phyloP scores from a whole-genome alignment of 2,888 invertebrate genomes.

The Embidobia sp. region DNA sequence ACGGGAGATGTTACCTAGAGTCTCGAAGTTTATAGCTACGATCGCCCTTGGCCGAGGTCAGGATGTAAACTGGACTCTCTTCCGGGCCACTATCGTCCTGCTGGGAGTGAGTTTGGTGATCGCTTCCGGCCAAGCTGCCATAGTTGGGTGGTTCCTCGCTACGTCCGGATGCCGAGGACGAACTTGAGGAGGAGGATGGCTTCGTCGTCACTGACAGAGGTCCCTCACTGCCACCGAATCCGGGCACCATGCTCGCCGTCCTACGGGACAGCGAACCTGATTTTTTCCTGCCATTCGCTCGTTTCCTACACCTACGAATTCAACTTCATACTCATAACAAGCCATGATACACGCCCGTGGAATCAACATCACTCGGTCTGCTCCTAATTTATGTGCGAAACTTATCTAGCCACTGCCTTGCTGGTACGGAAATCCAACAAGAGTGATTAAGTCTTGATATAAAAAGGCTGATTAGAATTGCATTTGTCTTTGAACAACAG shows the following conservation, averaged over 20 bases:
- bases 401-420: too few species aligned
- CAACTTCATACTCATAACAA: conserved; percentile 74
- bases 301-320: conserved; percentile 77
- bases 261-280: conserved; percentile 78
- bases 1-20: conserved; percentile 84
- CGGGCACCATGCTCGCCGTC: conserved; percentile 78
- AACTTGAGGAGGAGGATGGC: conserved; percentile 77
- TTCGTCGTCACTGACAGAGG: conserved; percentile 71
- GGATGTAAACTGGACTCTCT: conserved; percentile 79
- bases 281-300: conserved; percentile 79
- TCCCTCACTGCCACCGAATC: conserved; percentile 71
- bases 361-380: conserved; percentile 28
- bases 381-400: too few species aligned
- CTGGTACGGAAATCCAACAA: too few species aligned
- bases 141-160: conserved; percentile 78
- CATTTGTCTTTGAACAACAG: too few species aligned
- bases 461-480: too few species aligned
- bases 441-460: too few species aligned
- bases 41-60: conserved; percentile 79
- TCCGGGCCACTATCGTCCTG: conserved; percentile 80
- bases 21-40: conserved; percentile 87
- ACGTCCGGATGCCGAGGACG: conserved; percentile 79
- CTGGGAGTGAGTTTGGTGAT: conserved; percentile 79
- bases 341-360: conserved; percentile 25
- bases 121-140: conserved; percentile 75